Base-by-base conservation (phyloP, 2,888 invertebrate species). In the Priocnemis perturbator region DNA sequence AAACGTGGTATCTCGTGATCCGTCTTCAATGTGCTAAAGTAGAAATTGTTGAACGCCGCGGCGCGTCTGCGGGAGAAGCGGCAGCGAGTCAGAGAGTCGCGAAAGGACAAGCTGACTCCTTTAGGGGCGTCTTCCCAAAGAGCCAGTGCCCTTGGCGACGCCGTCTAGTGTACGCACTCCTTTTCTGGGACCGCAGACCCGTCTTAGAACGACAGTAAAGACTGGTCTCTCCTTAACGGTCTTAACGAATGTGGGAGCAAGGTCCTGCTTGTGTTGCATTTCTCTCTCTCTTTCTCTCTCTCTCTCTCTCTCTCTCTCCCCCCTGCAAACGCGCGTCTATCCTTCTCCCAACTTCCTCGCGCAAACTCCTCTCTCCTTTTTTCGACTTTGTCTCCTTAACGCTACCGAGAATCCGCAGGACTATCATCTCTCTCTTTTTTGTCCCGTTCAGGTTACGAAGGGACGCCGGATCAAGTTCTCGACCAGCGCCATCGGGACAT, bases 391-490 rank as follows among this genome's bases (percentile, higher is more conserved):
- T 74, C 74, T 76, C 70, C 78, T 71, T 69, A 59, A 70, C 68
- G 68, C 68, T 81, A 76, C 76, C 70, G 65, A 50, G 76, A 79
- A 79, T 78, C 67, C 77, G 64, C 66, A 64, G 76, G 72, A 74
- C 69, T 73, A 72, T 76, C 69, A 70, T 62, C 60, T 58, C 57
- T 60, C 61, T 65, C 69, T 79, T 75, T 73, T 75, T 69, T 52
- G 70, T 68, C 82, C 77, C 71, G 77, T 81, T 21, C 85, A 88
- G 88, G 88, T 75, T 88, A 88, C 84, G 81, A 86, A 60, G 88
- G 87, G 75, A 88, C 78, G 85, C 90, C 87, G 60, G 86, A 89
- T 72, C 84, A 86, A 72, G 81, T 87, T 74, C 86, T 90, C 77
- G 89, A 89, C 64, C 82, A 89, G 67, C 81, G 78, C 55, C 75